Evolutionary conservation across 2,797 vertebrate species (phyloP), one percentile per base, ranked within the genome.

Genomic region (Brachyrhaphis roseni): DNA sequence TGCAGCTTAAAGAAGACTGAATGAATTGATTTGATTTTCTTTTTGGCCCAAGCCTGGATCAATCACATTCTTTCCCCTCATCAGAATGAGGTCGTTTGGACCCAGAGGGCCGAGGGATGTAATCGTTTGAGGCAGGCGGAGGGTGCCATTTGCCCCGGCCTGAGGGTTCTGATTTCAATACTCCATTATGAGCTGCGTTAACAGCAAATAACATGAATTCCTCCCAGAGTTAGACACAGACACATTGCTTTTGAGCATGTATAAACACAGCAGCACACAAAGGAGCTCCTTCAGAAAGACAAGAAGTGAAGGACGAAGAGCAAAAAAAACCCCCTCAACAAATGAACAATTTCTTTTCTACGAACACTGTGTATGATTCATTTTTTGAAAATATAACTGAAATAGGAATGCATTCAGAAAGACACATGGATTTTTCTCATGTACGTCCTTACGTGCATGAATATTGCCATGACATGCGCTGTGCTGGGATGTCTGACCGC

Each of bases 21-120:
- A 97, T 96, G 94, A 97, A 97, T 95, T 96, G 95, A 97, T 97
- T 96, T 94, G 91, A 97, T 97, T 97, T 97, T 96, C 96, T 95
- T 66, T 71, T 43, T 4, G 26, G 94, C 93, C 93, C 82, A 79
- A 91, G 90, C 89, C 82, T 87, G 91, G 96, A 97, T 99, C 97
- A 97, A 97, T 97, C 95, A 93, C 88, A 93, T 95, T 97, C 94
- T 93, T 95, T 94, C 91, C 90, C 78, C 82, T 83, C 51, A 49
- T 91, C 89, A 84, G 84, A 89, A 86, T 79, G 75, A 89, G 91
- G 92, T 87, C 73, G 85, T 90, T 90, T 81, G 91, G 96, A 95
- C 96, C 79, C 92, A 80, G 71, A 80, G 96, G 96, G 95, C 95
- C 94, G 92, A 95, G 90, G 94, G 86, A 89, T 86, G 92, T 95